Conservation (phyloP, 1,140 invertebrate species). For the Triops cancriformis region DNA sequence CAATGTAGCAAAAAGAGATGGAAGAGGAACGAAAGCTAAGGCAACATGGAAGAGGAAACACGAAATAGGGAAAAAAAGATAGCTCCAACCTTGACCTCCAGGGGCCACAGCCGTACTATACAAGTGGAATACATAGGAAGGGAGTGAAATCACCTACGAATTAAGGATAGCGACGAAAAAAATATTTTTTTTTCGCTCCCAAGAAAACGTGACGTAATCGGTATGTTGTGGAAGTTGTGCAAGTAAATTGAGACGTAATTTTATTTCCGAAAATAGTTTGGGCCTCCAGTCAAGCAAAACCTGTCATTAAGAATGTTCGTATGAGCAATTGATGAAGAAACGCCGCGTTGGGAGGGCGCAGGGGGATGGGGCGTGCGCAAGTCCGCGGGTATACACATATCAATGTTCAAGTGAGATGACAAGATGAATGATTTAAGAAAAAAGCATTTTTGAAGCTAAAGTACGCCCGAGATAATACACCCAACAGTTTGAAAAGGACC, state of each 20-base stretch:
- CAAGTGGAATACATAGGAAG: background rate
- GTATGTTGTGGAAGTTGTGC: background rate
- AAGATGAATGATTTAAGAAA: background rate
- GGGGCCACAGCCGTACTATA: background rate
- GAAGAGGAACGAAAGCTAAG: background rate
- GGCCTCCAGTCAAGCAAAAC: too few species aligned
- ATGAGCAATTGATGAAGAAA: background rate
- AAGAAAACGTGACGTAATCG: too few species aligned
- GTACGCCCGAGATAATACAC: background rate
- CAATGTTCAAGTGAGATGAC: background rate
- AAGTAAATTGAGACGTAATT: background rate
- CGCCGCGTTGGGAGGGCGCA: background rate
- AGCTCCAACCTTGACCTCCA: conserved; percentile 6
- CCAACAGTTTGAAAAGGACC: too few species aligned
- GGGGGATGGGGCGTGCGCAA: background rate
- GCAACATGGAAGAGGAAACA: background rate
- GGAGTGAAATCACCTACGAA: background rate
- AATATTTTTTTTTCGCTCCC: too few species aligned
- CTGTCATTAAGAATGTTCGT: background rate
- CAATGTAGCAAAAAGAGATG: background rate
- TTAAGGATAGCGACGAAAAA: background rate
- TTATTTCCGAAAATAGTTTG: too few species aligned
- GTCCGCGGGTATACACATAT: background rate
- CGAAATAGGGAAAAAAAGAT: background rate
- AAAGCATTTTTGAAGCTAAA: background rate